Evolutionary conservation across 2,888 invertebrate species (phyloP).

Genomic region (Ditylenchus weischeri): DNA sequence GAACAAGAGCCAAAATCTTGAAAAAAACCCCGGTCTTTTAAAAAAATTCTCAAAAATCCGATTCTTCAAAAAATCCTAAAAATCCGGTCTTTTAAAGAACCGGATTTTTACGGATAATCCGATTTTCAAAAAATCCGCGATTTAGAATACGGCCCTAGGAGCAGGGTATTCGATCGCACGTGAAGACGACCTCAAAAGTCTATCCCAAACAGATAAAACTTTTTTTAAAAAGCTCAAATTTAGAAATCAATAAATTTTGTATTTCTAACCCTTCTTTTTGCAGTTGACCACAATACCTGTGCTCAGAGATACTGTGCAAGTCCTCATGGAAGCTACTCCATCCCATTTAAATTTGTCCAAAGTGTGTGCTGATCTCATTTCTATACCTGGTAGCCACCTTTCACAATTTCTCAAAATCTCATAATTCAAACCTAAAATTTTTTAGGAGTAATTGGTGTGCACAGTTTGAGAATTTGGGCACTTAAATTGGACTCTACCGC

Average conservation of each 20-base stretch:
- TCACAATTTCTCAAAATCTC: neutral
- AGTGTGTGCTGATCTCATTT: constrained; percentile 11
- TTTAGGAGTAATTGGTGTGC: constrained; percentile 82
- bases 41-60: no score
- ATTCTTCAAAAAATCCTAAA: no score
- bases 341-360: constrained; percentile 8
- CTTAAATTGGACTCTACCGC: constrained; percentile 92
- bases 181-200: no score
- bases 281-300: constrained; percentile 51
- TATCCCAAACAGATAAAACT: no score
- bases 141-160: no score
- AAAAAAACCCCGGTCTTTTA: no score
- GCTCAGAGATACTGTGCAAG: constrained; percentile 45
- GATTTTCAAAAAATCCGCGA: no score
- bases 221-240: no score
- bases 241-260: neutral
- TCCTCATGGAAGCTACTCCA: constrained; percentile 12
- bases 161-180: no score
- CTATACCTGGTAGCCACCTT: neutral
- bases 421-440: neutral
- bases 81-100: no score
- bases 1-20: no score
- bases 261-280: constrained; percentile 16
- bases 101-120: no score
- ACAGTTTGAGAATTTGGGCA: constrained; percentile 91